Evolutionary conservation across 2,113 vertebrate genomes (phyloP).

Genomic region (Hylia prasina): DNA sequence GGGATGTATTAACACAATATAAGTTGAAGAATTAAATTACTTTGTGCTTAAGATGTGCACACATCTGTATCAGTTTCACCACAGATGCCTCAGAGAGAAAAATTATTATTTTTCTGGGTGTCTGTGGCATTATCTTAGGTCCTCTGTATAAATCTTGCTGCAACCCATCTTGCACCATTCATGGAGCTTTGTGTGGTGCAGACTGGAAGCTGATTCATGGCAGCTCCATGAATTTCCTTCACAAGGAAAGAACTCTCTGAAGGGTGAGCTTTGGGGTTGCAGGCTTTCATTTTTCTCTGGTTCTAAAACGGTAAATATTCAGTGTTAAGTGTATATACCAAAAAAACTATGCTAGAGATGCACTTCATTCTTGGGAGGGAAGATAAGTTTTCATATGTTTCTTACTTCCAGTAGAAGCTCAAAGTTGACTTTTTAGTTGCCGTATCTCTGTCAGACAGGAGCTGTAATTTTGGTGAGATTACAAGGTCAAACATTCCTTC

Average conservation of each 20-base stretch:
- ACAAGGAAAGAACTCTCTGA: not conserved
- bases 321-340: not conserved
- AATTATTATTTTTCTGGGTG: accelerated
- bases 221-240: not conserved
- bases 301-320: not conserved
- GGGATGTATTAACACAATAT: not conserved
- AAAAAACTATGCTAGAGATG: not conserved
- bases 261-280: not conserved
- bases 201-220: not conserved
- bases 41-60: not conserved
- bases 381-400: not conserved
- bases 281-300: not conserved
- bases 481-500: not conserved
- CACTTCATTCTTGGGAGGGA: not conserved
- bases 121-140: not conserved
- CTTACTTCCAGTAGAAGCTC: not conserved
- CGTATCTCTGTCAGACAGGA: not conserved
- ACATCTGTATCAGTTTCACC: not conserved
- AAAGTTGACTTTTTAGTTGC: not conserved
- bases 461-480: not conserved
- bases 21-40: not conserved
- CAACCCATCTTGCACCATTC: not conserved
- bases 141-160: not conserved
- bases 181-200: not conserved
- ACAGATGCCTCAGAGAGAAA: not conserved